These are phyloP conservation scores for Agapornis canus DNA, from an alignment of 2,797 vertebrate genomes.

Conservation along the genomic window DNA sequence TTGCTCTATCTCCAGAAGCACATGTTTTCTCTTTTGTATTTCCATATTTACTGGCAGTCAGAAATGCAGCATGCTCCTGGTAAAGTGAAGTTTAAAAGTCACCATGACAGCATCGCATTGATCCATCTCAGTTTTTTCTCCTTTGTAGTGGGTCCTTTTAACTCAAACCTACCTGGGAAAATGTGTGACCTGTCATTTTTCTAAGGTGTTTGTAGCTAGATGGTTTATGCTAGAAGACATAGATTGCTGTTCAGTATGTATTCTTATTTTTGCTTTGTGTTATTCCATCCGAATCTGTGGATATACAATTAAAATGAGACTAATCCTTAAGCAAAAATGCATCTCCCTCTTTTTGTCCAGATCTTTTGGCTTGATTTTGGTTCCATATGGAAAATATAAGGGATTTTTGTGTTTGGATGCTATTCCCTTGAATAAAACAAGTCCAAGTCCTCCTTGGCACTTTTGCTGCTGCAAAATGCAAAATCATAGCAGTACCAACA, in stretches of 20 bases:
- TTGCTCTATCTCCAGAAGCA: conserved; percentile 9
- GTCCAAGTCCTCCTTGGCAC: background rate
- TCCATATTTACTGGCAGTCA: background rate
- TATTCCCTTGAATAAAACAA: background rate
- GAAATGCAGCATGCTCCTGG: conserved; percentile 8
- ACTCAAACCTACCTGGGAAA: background rate
- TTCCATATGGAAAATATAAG: background rate
- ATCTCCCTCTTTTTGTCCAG: background rate
- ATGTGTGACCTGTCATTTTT: conserved; percentile 23
- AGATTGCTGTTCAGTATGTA: conserved; percentile 13
- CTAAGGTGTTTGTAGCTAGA: conserved; percentile 37
- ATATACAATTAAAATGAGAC: conserved; percentile 67
- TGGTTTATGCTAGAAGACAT: conserved; percentile 46
- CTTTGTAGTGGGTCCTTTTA: background rate
- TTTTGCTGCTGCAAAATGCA: background rate
- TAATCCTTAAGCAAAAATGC: background rate
- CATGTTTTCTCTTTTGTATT: conserved; percentile 1
- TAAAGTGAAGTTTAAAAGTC: background rate
- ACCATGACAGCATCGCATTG: background rate
- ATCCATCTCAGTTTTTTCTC: background rate
- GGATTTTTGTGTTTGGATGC: background rate
- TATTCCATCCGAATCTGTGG: conserved; percentile 42
- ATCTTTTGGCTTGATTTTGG: background rate
- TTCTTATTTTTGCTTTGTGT: conserved; percentile 38
- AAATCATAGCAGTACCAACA: background rate